Evolutionary conservation across 2,888 invertebrate genomes (phyloP).

Genomic region (Scaptomyza tumidula): DNA sequence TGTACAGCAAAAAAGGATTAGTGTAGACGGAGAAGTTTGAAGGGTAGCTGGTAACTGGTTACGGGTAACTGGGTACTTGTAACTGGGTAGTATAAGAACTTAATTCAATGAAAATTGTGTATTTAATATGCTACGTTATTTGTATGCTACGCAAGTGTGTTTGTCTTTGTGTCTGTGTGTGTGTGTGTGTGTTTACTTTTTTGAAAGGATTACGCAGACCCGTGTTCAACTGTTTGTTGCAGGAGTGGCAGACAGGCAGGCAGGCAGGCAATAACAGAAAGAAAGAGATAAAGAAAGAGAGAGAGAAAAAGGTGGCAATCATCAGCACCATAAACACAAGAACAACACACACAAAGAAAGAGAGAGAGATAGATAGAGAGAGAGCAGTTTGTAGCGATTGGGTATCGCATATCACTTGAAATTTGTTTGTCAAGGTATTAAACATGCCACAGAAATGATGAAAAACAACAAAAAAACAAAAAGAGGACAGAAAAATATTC

Average conservation of each 20-base stretch:
- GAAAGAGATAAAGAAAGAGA: background rate
- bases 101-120: slow-evolving; percentile 41
- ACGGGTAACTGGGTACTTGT: background rate
- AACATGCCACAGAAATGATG: slow-evolving; percentile 46
- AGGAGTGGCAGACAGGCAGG: slow-evolving; percentile 35
- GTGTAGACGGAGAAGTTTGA: slow-evolving; percentile 12
- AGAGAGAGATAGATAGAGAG: slow-evolving; percentile 10
- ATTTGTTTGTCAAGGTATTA: slow-evolving; percentile 56
- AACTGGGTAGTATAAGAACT: slow-evolving; percentile 28
- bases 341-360: background rate
- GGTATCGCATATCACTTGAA: slow-evolving; percentile 49
- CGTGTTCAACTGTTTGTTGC: slow-evolving; percentile 80
- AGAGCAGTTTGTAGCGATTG: slow-evolving; percentile 11
- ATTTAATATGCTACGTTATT: slow-evolving; percentile 36
- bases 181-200: slow-evolving; percentile 82
- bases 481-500: background rate
- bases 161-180: slow-evolving; percentile 52
- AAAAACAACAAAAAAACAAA: slow-evolving; percentile 10
- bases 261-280: slow-evolving; percentile 3
- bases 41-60: background rate
- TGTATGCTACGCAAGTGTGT: slow-evolving; percentile 1
- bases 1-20: slow-evolving; percentile 4
- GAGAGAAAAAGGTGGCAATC: slow-evolving; percentile 10
- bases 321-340: slow-evolving; percentile 29
- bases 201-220: slow-evolving; percentile 84